Conservation (phyloP, 2,797 vertebrate species). For the Argya squamiceps region DNA sequence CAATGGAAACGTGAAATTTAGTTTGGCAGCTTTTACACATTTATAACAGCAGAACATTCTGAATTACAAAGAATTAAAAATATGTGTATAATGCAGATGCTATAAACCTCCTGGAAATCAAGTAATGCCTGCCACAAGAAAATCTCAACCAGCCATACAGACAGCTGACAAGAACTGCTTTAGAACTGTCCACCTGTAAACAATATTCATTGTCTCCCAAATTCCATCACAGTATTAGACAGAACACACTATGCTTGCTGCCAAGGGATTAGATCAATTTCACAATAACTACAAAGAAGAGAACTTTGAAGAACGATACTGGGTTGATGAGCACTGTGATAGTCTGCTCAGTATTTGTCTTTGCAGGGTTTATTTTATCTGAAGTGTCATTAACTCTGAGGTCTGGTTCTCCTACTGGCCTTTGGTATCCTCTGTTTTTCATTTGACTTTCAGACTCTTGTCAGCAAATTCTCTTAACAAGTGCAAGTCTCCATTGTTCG, state of each 20-base stretch:
- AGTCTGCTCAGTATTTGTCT: neutral
- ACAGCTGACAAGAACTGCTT: neutral
- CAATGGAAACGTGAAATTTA: neutral
- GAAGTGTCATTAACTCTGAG: neutral
- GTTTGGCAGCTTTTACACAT: neutral
- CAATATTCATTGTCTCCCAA: neutral
- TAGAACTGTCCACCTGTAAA: neutral
- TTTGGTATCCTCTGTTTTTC: neutral
- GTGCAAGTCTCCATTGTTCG: conserved; percentile 34
- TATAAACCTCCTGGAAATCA: neutral
- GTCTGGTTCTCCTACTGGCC: neutral
- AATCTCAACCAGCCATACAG: neutral
- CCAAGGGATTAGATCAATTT: neutral
- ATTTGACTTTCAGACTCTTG: conserved; percentile 18
- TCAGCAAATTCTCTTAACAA: conserved; percentile 52
- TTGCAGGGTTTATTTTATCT: conserved; percentile 7
- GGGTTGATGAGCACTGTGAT: neutral
- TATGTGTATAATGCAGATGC: neutral
- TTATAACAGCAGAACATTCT: neutral
- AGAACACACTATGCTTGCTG: neutral
- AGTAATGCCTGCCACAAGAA: neutral
- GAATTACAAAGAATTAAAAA: neutral
- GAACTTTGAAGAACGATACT: neutral
- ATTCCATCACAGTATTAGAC: neutral
- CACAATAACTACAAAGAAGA: neutral